Base-by-base conservation (phyloP, 2,888 invertebrate species). In the Melieria crassipennis region DNA sequence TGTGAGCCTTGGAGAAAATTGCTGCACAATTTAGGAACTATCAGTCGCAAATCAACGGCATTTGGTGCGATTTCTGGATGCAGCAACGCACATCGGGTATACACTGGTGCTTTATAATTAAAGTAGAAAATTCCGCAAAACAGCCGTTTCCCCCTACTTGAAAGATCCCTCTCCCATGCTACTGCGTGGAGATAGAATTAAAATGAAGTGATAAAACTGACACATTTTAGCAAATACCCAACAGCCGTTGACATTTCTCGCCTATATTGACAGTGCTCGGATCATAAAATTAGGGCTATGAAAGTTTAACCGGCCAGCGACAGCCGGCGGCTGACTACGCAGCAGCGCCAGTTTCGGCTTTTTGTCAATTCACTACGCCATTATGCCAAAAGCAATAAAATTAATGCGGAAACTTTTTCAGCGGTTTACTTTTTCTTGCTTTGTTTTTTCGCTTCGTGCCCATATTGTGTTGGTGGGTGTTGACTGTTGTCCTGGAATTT, bases 361-460 rank as follows among this genome's bases (percentile, higher is more conserved):
- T 63, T 63, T 63, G 63, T 48, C 47, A 48, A 60, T 60, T 57
- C 42, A 4, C 42, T 47, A 16, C n/a, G 46, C 16, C n/a, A 57
- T 66, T 64, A 63, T 65, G 58, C 55, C 69, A 67, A 64, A 63
- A 46, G 70, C 73, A 69, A 73, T 73, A 70, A 73, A 73, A 73
- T 69, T 70, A 73, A 70, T 73, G 73, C 73, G 62, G 62, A 66
- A 73, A 73, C 50, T 61, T 72, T 72, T 72, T 65, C 52, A 48
- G 45, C 61, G 55, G 47, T 50, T 48, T 63, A 13, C 48, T 42
- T 48, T 55, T 65, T 43, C 30, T 13, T 13, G n/a, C 52, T 55
- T 65, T 55, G 13, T 42, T 45, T 55, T 56, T 65, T 13, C 16
- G 13, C 43, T 55, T 65, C 46, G 42, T 43, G n/a, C 7, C 13